Evolutionary conservation across 64 coral and sea anemone species (phyloP).

Genomic region (Porites australiensis): DNA sequence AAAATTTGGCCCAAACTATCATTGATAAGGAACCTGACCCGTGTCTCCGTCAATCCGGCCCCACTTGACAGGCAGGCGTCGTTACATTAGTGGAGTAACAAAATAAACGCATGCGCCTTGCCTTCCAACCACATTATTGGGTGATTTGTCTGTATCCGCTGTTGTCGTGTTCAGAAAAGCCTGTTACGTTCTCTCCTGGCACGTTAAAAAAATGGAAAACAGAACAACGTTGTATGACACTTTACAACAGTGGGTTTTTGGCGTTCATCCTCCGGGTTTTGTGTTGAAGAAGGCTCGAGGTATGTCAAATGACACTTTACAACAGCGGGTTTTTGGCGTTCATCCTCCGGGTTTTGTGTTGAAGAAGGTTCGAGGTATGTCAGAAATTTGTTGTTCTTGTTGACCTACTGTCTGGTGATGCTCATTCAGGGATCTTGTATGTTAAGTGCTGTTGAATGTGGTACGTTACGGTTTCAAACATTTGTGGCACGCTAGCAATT

Average conservation of each 20-base stretch:
- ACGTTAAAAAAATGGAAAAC: constrained; percentile 15
- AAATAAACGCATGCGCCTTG: constrained; percentile 14
- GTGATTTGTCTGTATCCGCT: neutral
- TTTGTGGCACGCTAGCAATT: too few relatives aligned
- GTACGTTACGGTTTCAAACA: too few relatives aligned
- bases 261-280: constrained; percentile 17
- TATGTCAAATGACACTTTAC: constrained; percentile 59
- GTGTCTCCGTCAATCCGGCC: neutral
- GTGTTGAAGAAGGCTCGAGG: constrained; percentile 49
- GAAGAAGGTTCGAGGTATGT: constrained; percentile 56
- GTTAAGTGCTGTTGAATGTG: too few relatives aligned
- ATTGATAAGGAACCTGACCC: neutral
- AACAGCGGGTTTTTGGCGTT: constrained; percentile 55
- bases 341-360: constrained; percentile 24
- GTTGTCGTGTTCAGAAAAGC: constrained; percentile 24
- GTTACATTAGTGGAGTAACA: neutral
- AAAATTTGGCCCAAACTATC: too few relatives aligned
- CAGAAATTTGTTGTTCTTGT: neutral
- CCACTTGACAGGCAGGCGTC: neutral
- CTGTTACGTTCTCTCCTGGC: neutral
- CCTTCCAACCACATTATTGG: too few relatives aligned
- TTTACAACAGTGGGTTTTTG: constrained; percentile 63
- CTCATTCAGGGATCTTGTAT: too few relatives aligned
- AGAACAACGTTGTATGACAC: constrained; percentile 43
- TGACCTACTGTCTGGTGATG: neutral